Conservation (phyloP, 2,888 invertebrate species). For the Pseudeuparius sepicola region DNA sequence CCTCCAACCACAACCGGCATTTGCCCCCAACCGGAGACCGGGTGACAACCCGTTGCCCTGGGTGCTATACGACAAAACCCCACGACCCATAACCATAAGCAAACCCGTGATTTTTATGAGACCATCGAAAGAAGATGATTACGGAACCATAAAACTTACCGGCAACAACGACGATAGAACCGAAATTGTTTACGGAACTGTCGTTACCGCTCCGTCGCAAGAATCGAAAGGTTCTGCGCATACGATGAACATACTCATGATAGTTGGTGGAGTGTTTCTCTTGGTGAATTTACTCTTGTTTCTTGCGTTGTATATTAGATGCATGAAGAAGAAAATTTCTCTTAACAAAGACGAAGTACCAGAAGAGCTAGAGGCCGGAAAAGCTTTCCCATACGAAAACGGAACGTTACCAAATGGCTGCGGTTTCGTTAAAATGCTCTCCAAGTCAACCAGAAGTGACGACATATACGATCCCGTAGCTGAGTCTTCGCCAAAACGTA, state of each 20-base stretch:
- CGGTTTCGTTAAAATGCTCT: conserved; percentile 48
- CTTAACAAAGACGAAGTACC: conserved; percentile 37
- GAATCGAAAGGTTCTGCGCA: conserved; percentile 32
- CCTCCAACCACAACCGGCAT: too few species aligned
- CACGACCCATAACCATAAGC: conserved; percentile 20
- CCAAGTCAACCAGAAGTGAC: conserved; percentile 41
- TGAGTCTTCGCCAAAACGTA: conserved; percentile 50
- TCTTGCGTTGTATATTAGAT: conserved; percentile 56
- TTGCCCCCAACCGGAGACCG: too few species aligned
- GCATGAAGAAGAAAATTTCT: conserved; percentile 43
- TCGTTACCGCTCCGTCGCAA: conserved; percentile 35
- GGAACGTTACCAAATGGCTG: conserved; percentile 41
- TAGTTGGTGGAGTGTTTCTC: conserved; percentile 60
- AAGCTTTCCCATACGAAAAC: conserved; percentile 38
- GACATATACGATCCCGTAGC: conserved; percentile 43
- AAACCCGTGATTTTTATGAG: conserved; percentile 6
- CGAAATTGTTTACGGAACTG: conserved; percentile 29
- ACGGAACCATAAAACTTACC: background rate
- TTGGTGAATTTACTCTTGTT: conserved; percentile 63
- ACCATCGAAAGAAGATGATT: conserved; percentile 7
- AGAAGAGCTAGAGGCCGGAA: conserved; percentile 27
- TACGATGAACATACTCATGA: conserved; percentile 52
- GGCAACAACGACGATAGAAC: conserved; percentile 15
- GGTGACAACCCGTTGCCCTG: conserved; percentile 22
- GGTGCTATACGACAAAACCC: conserved; percentile 9